Evolutionary conservation across 2,797 vertebrate genomes (phyloP).

Genomic region (Phoxinus dragarum): DNA sequence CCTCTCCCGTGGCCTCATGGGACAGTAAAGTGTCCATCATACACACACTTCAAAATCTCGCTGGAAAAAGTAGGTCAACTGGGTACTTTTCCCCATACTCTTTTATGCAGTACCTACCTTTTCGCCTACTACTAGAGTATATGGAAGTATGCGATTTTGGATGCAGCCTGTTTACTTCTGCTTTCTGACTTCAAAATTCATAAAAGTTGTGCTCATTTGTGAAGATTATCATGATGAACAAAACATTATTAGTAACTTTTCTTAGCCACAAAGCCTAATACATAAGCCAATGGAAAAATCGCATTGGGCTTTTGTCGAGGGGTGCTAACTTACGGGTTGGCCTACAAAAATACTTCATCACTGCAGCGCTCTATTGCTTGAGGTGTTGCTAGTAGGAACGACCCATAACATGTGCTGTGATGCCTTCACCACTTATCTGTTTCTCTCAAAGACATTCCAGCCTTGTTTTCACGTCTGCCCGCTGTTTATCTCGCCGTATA

Average conservation of each 20-base stretch:
- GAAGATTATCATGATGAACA: too few species aligned
- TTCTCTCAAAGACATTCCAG: not conserved
- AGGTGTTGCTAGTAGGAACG: not conserved
- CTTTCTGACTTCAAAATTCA: too few species aligned
- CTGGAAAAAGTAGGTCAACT: too few species aligned
- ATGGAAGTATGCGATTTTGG: too few species aligned
- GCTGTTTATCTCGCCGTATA: slow-evolving; percentile 8
- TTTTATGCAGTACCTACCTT: not conserved
- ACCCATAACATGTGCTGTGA: not conserved
- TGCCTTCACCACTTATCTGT: slow-evolving; percentile 2
- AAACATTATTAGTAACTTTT: too few species aligned
- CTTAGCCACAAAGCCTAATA: too few species aligned
- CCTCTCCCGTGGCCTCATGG: not conserved
- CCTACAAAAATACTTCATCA: not conserved
- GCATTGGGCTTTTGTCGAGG: not conserved
- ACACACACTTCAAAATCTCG: too few species aligned
- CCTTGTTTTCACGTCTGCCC: not conserved
- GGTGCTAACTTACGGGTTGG: not conserved
- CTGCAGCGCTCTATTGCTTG: not conserved
- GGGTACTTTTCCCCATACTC: too few species aligned
- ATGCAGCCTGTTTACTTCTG: too few species aligned
- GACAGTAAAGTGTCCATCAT: not conserved
- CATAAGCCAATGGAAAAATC: too few species aligned
- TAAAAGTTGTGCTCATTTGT: too few species aligned
- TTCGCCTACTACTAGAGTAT: too few species aligned